Conservation (phyloP, 2,888 invertebrate species). For the Aphelenchoides bicaudatus region DNA sequence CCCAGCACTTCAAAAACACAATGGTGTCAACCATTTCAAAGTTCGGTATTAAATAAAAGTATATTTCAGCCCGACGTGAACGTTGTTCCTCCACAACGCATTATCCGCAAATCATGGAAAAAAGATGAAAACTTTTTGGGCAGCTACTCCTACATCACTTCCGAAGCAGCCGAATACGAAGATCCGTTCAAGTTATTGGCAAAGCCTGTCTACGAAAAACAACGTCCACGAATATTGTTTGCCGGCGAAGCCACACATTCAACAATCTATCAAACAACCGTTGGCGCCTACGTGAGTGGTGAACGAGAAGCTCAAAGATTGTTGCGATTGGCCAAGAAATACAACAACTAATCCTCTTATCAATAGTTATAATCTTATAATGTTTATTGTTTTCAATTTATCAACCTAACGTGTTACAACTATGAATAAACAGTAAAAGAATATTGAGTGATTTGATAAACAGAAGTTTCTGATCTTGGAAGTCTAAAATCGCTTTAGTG, state of each 20-base stretch:
- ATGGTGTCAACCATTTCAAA: no score
- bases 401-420: no score
- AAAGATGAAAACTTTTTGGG: constrained; percentile 49
- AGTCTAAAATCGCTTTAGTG: no score
- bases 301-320: constrained; percentile 43
- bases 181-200: constrained; percentile 32
- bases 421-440: no score
- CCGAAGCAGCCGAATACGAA: constrained; percentile 26
- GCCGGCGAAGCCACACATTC: constrained; percentile 56
- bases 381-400: no score
- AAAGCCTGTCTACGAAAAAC: constrained; percentile 41
- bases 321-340: no score
- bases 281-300: constrained; percentile 51
- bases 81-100: background rate
- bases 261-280: constrained; percentile 53
- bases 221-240: constrained; percentile 42
- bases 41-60: no score
- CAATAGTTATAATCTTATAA: no score
- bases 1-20: constrained; percentile 42
- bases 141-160: constrained; percentile 50
- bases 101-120: constrained; percentile 40
- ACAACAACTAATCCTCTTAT: no score
- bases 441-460: no score
- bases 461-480: no score
- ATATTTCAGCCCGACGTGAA: background rate